phyloP scores from a whole-genome alignment of 2,797 vertebrate species.

The Helarctos malayanus region DNA sequence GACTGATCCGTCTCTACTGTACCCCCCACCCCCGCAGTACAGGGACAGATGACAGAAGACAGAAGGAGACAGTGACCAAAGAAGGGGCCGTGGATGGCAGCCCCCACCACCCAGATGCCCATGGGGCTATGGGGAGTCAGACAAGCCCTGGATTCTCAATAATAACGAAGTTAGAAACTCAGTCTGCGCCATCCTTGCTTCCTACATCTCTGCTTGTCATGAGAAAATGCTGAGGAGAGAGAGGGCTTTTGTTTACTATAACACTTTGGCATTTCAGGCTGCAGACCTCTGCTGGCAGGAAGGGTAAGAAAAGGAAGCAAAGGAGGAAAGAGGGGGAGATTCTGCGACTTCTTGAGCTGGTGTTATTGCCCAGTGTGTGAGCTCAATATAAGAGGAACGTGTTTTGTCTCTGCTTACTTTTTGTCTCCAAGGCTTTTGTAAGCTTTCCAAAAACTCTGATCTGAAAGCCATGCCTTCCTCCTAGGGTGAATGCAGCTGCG shows the following conservation, averaged over 20 bases:
- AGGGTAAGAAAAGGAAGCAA: not conserved
- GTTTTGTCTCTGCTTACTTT: not conserved
- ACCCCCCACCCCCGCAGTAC: rapidly evolving
- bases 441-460: not conserved
- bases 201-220: not conserved
- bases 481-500: not conserved
- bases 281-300: not conserved
- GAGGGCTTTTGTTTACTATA: not conserved
- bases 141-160: not conserved
- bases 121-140: not conserved
- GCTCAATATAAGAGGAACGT: not conserved
- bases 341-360: not conserved
- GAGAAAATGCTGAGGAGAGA: not conserved
- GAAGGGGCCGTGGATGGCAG: not conserved
- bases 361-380: not conserved
- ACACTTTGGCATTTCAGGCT: not conserved
- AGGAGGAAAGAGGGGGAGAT: not conserved
- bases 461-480: not conserved
- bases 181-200: not conserved
- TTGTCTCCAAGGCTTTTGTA: not conserved
- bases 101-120: rapidly evolving
- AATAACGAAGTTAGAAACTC: not conserved
- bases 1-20: rapidly evolving
- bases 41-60: not conserved
- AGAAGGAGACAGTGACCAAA: not conserved